Conservation (phyloP, 2,113 vertebrate genomes). For the Zosterops japonicus region DNA sequence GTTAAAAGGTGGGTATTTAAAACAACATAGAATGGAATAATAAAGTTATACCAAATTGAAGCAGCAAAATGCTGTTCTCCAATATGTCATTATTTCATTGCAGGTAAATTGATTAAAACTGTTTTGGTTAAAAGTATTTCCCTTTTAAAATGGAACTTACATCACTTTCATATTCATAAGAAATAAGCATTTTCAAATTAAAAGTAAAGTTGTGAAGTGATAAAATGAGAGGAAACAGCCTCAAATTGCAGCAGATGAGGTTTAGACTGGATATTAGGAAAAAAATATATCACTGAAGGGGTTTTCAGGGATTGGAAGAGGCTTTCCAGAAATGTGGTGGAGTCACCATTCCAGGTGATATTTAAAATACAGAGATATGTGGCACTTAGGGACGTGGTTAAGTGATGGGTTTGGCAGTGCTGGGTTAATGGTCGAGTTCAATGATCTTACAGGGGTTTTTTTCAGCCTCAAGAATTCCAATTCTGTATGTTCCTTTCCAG, state of each 20-base stretch:
- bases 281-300: background rate
- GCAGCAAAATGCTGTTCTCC: background rate
- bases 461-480: fast-evolving
- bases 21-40: background rate
- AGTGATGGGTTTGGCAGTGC: background rate
- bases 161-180: background rate
- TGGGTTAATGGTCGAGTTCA: background rate
- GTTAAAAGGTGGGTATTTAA: background rate
- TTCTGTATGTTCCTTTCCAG: background rate
- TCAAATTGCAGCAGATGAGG: background rate
- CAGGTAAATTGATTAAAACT: background rate
- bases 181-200: background rate
- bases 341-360: fast-evolving
- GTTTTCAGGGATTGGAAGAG: background rate
- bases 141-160: background rate
- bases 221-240: background rate
- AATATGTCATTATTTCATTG: background rate
- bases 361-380: background rate
- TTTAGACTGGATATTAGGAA: background rate
- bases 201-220: background rate
- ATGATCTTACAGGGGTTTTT: too few species aligned
- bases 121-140: background rate
- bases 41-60: background rate
- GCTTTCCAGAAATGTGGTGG: background rate
- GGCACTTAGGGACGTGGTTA: fast-evolving